Base-by-base conservation (phyloP, 2,888 invertebrate species). In the Acanthopleura granulata region DNA sequence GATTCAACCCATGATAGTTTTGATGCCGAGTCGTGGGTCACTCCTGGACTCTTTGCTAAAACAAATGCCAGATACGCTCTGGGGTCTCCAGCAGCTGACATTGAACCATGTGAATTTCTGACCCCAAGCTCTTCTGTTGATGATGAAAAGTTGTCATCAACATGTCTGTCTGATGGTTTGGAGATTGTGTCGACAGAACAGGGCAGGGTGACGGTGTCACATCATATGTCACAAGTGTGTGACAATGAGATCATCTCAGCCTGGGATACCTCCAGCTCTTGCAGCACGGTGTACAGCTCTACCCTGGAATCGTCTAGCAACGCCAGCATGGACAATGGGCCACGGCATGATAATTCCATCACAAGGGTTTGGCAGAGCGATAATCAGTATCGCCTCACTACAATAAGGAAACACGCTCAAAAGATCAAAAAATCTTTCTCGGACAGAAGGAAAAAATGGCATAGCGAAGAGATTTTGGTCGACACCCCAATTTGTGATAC, bases 301-400 rank as follows among this genome's bases (percentile, higher is more conserved):
- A 71, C 40, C 22, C 49, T 71, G 16, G 71, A 71, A 22, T 49
- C 49, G 4, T 40, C 30, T 6, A 71, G 71, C 27, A 18, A 22
- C 4, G 71, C n/a, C 16, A 71, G 71, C 27, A 14, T 16, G 12
- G 82, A 83, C 15, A 29, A 66, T 18, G 30, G 79, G n/a, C 83
- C 83, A 11, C 77, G 79, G 9, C 83, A 84, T 70, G 85, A 86
- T 75, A 79, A 79, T 30, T 82, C 83, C 1, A 71, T 86, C 62
- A 79, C 80, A 25, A 79, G 83, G 49, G 81, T 85, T 16, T 85
- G 85, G 86, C 81, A 84, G 74, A 82, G 82, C 49, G 84, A 84
- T 70, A 80, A 82, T 50, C 82, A 83, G 1, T 84, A 83, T 73
- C 77, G 85, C 6, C 76, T 85, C 66, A 82, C 83, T 69, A 76